Evolutionary conservation across 2,797 vertebrate species (phyloP).

Genomic region (Thamnophis elegans): DNA sequence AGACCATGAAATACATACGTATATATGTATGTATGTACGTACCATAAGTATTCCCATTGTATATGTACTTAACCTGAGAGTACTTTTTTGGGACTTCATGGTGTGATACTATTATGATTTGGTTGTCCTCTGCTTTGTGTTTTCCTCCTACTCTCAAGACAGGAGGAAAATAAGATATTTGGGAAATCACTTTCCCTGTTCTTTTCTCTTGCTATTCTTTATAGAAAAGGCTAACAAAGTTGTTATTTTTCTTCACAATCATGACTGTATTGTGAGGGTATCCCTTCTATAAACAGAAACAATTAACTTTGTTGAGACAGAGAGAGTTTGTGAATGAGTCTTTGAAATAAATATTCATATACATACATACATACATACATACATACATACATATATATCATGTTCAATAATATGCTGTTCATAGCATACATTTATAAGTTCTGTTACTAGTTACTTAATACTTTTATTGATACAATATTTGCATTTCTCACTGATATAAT

Average conservation of each 20-base stretch:
- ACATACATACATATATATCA: background rate
- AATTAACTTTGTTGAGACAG: background rate
- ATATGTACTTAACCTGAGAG: background rate
- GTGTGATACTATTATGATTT: background rate
- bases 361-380: no score
- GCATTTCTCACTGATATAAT: background rate
- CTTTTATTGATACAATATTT: background rate
- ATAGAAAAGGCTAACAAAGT: background rate
- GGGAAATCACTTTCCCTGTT: background rate
- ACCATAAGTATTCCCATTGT: background rate
- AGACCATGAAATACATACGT: background rate
- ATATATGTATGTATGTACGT: rapidly evolving
- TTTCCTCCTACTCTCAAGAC: background rate
- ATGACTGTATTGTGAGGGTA: background rate
- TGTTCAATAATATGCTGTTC: background rate
- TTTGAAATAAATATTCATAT: background rate
- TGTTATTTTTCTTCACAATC: background rate
- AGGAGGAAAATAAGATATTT: background rate
- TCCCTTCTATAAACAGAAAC: background rate
- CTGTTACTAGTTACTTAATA: background rate
- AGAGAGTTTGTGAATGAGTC: background rate
- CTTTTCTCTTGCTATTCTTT: background rate
- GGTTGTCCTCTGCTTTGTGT: background rate
- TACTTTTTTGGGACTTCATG: background rate
- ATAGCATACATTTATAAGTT: background rate